phyloP scores from a whole-genome alignment of 2,113 vertebrate species.

The Microtus ochrogaster region DNA sequence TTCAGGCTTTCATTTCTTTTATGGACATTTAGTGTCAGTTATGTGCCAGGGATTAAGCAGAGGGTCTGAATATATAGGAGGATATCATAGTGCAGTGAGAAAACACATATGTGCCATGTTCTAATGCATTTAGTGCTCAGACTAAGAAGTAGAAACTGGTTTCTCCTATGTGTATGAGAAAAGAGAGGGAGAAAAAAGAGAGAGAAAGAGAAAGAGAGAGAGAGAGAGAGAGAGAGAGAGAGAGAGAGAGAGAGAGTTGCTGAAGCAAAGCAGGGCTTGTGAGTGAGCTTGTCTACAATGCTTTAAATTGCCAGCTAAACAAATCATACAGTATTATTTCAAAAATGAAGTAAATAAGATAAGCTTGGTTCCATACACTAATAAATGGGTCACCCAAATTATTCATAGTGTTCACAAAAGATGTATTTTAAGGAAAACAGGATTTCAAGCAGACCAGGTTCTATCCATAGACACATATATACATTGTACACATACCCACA shows the following conservation, averaged over 20 bases:
- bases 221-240: not conserved
- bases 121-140: not conserved
- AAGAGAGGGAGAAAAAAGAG: too few relatives aligned
- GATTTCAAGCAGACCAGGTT: not conserved
- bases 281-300: not conserved
- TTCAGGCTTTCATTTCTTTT: slow-evolving; percentile 38
- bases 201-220: too few relatives aligned
- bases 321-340: not conserved
- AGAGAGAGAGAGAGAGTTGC: not conserved
- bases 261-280: not conserved
- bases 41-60: not conserved
- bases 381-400: not conserved
- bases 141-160: not conserved
- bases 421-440: not conserved
- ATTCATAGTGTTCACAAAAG: not conserved
- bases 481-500: not conserved
- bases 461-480: too few relatives aligned
- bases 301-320: not conserved
- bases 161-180: not conserved
- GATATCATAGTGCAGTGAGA: not conserved
- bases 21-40: not conserved
- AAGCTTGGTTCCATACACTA: not conserved
- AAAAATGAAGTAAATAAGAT: not conserved
- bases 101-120: not conserved
- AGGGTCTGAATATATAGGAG: not conserved